phyloP scores from a whole-genome alignment of 2,888 invertebrate genomes.

The Troides oblongomaculatus region DNA sequence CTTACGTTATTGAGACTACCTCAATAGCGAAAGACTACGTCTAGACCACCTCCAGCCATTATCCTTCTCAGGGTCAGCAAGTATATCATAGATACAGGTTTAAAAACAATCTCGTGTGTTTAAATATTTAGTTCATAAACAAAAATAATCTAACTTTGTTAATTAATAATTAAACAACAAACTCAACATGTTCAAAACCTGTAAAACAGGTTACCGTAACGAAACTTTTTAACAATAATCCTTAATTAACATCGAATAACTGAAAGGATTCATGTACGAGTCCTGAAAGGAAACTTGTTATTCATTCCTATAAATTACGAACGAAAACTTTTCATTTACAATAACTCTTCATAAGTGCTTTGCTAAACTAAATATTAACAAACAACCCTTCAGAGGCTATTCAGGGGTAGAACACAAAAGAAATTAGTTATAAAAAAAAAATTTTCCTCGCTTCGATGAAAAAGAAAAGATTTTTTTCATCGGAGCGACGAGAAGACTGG shows the following conservation, averaged over 20 bases:
- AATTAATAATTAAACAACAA: background rate
- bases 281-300: background rate
- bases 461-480: too few species aligned
- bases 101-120: background rate
- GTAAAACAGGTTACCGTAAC: background rate
- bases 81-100: background rate
- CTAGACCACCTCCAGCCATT: too few species aligned
- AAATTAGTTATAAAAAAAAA: too few species aligned
- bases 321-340: background rate
- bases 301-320: background rate
- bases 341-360: background rate
- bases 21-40: too few species aligned
- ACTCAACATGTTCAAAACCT: background rate
- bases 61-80: background rate
- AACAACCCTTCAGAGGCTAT: background rate
- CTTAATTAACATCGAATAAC: slow-evolving; percentile 4
- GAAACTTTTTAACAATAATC: slow-evolving; percentile 12
- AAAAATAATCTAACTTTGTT: background rate
- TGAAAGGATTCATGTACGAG: background rate
- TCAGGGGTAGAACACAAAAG: too few species aligned
- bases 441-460: too few species aligned
- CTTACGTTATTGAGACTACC: too few species aligned
- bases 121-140: background rate
- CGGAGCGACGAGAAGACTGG: too few species aligned
- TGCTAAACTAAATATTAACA: background rate